phyloP scores from a whole-genome alignment of 2,113 vertebrate genomes.

The Anas platyrhynchos region DNA sequence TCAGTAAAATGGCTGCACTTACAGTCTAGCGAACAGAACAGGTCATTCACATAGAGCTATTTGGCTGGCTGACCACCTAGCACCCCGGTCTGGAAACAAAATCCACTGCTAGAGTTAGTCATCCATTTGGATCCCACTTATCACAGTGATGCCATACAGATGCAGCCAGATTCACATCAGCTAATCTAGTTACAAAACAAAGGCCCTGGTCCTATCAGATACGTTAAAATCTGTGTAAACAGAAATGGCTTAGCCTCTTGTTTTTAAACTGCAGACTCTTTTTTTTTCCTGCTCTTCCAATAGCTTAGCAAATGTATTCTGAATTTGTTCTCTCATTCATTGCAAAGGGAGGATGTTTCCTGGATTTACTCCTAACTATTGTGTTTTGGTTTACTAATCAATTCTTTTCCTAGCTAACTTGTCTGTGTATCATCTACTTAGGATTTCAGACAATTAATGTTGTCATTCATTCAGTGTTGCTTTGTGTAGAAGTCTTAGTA shows the following conservation, averaged over 20 bases:
- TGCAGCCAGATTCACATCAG: constrained; percentile 27
- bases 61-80: background rate
- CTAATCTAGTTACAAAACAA: constrained; percentile 40
- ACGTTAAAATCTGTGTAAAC: background rate
- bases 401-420: background rate
- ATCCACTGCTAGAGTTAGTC: background rate
- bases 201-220: constrained; percentile 2
- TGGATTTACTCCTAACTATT: background rate
- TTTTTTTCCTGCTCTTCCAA: background rate
- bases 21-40: background rate
- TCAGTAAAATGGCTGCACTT: background rate
- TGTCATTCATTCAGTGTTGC: background rate
- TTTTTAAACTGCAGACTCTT: background rate
- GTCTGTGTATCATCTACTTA: background rate
- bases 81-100: background rate
- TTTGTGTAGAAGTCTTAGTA: background rate
- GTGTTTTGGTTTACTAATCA: background rate
- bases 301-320: background rate
- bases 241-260: background rate
- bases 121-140: background rate
- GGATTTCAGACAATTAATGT: background rate
- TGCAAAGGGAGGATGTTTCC: background rate
- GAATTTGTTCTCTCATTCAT: background rate
- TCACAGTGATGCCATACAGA: background rate
- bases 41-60: background rate